phyloP scores from a whole-genome alignment of 2,113 vertebrate genomes.

The Arothron firmamentum region DNA sequence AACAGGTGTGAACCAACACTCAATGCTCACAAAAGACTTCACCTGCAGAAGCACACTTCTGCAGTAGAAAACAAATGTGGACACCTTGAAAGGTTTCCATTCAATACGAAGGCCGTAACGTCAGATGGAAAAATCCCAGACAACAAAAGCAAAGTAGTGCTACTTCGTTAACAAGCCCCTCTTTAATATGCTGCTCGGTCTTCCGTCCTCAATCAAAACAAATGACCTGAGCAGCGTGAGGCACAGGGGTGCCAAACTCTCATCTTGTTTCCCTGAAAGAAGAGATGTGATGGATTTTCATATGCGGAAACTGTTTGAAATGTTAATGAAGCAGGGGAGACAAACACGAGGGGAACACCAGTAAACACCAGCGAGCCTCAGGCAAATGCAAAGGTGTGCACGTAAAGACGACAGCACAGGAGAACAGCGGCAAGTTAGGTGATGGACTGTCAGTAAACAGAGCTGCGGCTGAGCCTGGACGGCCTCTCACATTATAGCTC shows the following conservation, averaged over 20 bases:
- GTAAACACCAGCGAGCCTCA: conserved; percentile 17
- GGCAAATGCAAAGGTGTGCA: neutral
- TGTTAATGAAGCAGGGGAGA: conserved; percentile 35
- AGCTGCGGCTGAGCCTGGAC: neutral
- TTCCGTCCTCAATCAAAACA: conserved; percentile 50
- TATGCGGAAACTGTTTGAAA: conserved; percentile 51
- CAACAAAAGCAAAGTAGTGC: conserved; percentile 13
- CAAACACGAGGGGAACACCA: conserved; percentile 4
- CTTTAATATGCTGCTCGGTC: conserved; percentile 51
- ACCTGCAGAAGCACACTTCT: too few relatives aligned
- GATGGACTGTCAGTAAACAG: conserved; percentile 8
- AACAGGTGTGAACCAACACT: neutral
- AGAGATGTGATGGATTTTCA: conserved; percentile 51
- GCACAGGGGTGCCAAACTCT: conserved; percentile 34
- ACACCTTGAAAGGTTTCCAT: conserved; percentile 4
- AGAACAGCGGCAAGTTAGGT: neutral
- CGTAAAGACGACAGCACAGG: neutral
- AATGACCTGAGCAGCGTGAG: conserved; percentile 48
- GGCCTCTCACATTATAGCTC: neutral
- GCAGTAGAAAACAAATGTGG: conserved; percentile 9
- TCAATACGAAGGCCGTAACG: conserved; percentile 19
- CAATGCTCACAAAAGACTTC: too few relatives aligned
- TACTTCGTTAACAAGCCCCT: conserved; percentile 25
- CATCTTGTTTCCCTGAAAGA: conserved; percentile 46
- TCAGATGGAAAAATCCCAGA: conserved; percentile 8